phyloP scores from a whole-genome alignment of 1,140 invertebrate species.

The Plectus sambesii region DNA sequence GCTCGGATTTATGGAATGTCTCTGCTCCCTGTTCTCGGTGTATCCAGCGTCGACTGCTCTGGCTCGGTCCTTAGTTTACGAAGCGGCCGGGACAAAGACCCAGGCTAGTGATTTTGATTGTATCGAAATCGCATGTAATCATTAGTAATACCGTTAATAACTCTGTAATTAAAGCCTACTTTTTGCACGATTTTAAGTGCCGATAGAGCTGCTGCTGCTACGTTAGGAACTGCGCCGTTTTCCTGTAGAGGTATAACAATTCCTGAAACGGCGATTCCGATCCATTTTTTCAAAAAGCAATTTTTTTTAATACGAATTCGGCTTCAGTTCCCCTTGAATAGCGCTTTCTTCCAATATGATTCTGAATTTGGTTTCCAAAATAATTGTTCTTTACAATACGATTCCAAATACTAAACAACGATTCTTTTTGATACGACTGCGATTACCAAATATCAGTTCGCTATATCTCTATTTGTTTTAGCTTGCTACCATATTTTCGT shows the following conservation, averaged over 20 bases:
- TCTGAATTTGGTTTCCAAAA: neutral
- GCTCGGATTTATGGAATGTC: conserved; percentile 6
- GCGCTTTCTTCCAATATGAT: conserved; percentile 2
- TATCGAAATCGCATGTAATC: too few relatives aligned
- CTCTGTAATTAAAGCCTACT: too few relatives aligned
- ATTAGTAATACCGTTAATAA: too few relatives aligned
- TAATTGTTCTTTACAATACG: neutral
- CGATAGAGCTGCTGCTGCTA: too few relatives aligned
- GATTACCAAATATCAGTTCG: neutral
- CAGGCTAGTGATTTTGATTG: too few relatives aligned
- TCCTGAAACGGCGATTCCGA: too few relatives aligned
- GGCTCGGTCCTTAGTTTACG: conserved; percentile 20
- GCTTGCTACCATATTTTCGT: conserved; percentile 4
- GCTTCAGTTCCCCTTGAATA: neutral
- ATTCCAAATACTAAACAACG: conserved; percentile 12
- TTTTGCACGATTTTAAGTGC: too few relatives aligned
- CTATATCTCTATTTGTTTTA: too few relatives aligned
- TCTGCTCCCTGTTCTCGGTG: conserved; percentile 21
- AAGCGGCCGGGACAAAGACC: conserved; percentile 22
- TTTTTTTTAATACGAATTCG: neutral
- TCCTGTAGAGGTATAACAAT: too few relatives aligned
- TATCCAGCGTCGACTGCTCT: conserved; percentile 32
- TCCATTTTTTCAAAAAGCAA: too few relatives aligned
- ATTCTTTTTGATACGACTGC: too few relatives aligned
- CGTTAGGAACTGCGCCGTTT: too few relatives aligned